Evolutionary conservation across 1,140 invertebrate species (phyloP), one percentile per base, ranked within the genome.

Genomic region (Philotrypesis tridentata): DNA sequence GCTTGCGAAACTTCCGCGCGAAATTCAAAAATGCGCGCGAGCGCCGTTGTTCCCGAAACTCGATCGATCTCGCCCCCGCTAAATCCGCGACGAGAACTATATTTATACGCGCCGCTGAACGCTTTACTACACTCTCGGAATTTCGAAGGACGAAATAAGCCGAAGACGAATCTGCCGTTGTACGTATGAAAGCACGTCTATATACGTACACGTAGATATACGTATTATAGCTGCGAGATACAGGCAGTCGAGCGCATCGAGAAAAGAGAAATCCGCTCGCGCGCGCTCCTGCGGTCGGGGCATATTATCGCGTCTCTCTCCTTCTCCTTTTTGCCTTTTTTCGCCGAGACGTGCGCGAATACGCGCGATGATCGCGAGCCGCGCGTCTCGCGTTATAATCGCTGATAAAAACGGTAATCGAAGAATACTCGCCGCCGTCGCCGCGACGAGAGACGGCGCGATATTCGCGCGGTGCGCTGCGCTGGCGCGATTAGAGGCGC

Each of bases 201-300:
- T n/a, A n/a, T n/a, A n/a, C n/a, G n/a, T n/a, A n/a, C n/a, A n/a
- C n/a, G n/a, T n/a, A 37, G 33, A 37, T 5, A 37, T 37, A 37
- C 9, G 33, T 37, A 37, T 37, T 37, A 9, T 5, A 9, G 9
- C 3, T 5, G 33, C 3, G 33, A 37, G 33, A 37, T 3, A 37
- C 4, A 37, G 33, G 14, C 14, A 48, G 17, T 2, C 43, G 43
- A 5, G 48, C 48, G 48, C 21, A 55, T 55, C 61, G 61, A 65
- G 61, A 65, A 65, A 65, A 65, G 61, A 65, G 61, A 65, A 65
- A 65, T 65, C 27, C 61, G 61, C 61, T 65, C n/a, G 61, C n/a
- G n/a, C 9, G 25, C 23, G 25, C 61, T 25, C 21, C 9, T 29
- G 61, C 61, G 61, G 61, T 65, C 25, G 61, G 2, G n/a, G n/a